phyloP scores from a whole-genome alignment of 2,113 vertebrate species.

The Thomomys bottae region DNA sequence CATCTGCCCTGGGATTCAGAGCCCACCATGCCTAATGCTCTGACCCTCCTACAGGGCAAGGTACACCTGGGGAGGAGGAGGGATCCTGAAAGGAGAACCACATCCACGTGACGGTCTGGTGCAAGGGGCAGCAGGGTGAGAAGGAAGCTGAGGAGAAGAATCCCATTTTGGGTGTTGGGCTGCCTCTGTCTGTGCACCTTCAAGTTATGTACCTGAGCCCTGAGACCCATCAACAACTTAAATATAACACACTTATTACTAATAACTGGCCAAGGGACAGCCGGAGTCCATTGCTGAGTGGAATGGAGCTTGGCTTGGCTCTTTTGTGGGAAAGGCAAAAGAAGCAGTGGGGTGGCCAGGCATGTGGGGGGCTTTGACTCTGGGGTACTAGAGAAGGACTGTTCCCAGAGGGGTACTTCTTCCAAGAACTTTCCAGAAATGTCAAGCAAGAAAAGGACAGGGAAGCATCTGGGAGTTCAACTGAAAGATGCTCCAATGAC shows the following conservation, averaged over 20 bases:
- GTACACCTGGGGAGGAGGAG: neutral
- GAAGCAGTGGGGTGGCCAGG: neutral
- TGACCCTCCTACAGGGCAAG: neutral
- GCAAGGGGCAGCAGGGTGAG: neutral
- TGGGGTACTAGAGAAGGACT: neutral
- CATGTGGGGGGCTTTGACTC: neutral
- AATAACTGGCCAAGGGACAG: neutral
- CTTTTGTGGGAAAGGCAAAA: neutral
- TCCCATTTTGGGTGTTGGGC: neutral
- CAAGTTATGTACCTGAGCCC: neutral
- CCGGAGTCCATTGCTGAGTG: neutral
- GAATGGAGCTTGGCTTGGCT: neutral
- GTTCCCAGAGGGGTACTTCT: neutral
- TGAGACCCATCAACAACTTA: neutral
- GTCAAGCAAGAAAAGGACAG: neutral
- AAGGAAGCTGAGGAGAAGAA: neutral
- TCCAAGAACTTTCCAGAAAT: neutral
- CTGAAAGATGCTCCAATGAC: neutral
- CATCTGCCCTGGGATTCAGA: neutral
- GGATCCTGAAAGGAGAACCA: neutral
- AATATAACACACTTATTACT: neutral
- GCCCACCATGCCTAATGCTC: neutral
- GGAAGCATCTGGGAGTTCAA: neutral
- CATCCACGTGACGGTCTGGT: neutral
- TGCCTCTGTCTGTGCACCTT: fast-evolving